Percentiles rank a stretch among this genome's conserved stretches.
Conservation (phyloP, 2,888 invertebrate genomes). For the Calameuta pallipes region DNA sequence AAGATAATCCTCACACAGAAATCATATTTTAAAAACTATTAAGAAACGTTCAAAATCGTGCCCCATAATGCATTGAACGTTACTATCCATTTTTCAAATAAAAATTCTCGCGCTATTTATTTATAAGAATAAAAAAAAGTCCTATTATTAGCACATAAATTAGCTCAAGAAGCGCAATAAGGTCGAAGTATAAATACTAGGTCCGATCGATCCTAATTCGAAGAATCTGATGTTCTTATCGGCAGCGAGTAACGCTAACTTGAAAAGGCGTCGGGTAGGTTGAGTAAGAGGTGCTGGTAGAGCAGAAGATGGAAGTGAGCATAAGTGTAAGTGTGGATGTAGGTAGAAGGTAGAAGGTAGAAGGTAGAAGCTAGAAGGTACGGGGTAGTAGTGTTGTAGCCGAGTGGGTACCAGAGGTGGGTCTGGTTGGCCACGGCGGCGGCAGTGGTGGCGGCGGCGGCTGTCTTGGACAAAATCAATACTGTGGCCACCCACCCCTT, state of each 20-base stretch:
- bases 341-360: constrained; percentile 16
- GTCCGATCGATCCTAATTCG: not conserved
- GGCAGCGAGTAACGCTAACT: not conserved
- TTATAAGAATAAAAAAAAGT: not conserved
- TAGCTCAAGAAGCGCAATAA: not conserved
- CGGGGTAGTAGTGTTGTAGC: constrained; percentile 48
- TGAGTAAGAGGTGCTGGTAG: not conserved
- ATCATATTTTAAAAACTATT: not conserved
- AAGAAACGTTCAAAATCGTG: not conserved
- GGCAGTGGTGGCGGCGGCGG: constrained; percentile 60
- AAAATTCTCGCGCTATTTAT: not conserved
- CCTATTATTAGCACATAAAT: not conserved
- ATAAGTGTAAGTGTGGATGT: not conserved
- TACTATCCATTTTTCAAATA: not conserved
- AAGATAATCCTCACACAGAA: not conserved
- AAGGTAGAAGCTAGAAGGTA: constrained; percentile 8
- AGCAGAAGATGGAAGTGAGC: not conserved
- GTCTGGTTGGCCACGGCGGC: constrained; percentile 61
- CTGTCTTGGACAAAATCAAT: constrained; percentile 67
- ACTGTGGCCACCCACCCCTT: constrained; percentile 63
- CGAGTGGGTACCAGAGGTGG: constrained; percentile 64
- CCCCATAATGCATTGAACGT: not conserved
- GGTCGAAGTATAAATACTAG: not conserved
- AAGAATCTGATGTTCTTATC: not conserved
- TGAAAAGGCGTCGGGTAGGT: not conserved